A percentile compares a stretch with the other conserved stretches of the same genome.
phyloP scores from a whole-genome alignment of 2,113 vertebrate species.

The Oryzias celebensis region DNA sequence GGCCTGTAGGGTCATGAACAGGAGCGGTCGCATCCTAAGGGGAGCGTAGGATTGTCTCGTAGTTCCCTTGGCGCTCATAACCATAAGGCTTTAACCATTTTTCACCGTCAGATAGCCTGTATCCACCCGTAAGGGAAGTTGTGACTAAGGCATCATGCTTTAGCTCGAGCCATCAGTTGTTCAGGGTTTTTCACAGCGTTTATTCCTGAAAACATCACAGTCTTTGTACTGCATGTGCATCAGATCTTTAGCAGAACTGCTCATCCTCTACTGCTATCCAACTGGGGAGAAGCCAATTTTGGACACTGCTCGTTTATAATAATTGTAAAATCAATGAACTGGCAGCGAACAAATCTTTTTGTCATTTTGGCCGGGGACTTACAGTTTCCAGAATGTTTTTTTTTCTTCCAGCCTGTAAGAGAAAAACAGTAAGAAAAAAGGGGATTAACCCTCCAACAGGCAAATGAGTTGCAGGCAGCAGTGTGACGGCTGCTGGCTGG shows the following conservation, averaged over 20 bases:
- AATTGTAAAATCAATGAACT: not conserved
- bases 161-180: too few relatives aligned
- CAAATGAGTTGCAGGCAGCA: not conserved
- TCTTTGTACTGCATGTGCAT: not conserved
- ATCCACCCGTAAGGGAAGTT: too few relatives aligned
- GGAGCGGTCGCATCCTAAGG: too few relatives aligned
- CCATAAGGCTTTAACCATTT: too few relatives aligned
- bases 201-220: not conserved
- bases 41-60: too few relatives aligned
- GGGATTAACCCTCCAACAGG: not conserved
- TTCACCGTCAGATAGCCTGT: too few relatives aligned
- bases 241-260: not conserved
- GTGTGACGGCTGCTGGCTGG: slow-evolving; percentile 4
- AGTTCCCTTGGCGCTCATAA: too few relatives aligned
- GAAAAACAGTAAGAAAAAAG: not conserved
- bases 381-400: not conserved
- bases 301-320: not conserved
- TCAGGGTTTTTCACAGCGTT: too few relatives aligned
- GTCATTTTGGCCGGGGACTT: not conserved
- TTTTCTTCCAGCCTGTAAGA: not conserved
- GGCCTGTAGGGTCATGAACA: too few relatives aligned
- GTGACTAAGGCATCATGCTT: too few relatives aligned
- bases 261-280: not conserved
- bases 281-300: not conserved
- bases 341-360: not conserved